phyloP scores from a whole-genome alignment of 2,797 vertebrate species.

The Cyclura pinguis region DNA sequence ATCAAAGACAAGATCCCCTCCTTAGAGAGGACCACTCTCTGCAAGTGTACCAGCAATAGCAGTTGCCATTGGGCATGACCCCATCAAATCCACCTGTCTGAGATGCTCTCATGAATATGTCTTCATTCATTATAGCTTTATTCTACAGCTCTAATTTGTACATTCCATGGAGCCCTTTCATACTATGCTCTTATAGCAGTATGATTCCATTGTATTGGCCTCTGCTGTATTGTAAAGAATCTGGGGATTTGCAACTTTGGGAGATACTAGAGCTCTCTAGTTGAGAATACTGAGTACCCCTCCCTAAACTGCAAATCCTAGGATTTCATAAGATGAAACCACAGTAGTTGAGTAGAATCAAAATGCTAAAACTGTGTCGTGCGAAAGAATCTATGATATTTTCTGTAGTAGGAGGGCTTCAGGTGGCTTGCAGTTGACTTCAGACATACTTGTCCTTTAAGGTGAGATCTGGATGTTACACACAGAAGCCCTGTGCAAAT shows the following conservation, averaged over 20 bases:
- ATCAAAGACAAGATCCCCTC: too few relatives aligned
- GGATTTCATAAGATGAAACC: too few relatives aligned
- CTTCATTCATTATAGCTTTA: background rate
- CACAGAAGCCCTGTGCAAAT: constrained; percentile 22
- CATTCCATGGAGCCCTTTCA: background rate
- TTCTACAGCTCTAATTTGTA: background rate
- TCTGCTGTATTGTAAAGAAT: too few relatives aligned
- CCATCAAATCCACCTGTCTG: background rate
- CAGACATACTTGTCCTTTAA: constrained; percentile 38
- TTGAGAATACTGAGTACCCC: too few relatives aligned
- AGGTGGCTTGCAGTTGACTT: background rate
- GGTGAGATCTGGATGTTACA: accelerated
- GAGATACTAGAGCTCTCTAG: too few relatives aligned
- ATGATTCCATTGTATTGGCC: too few relatives aligned
- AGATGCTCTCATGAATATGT: background rate
- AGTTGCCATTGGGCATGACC: background rate
- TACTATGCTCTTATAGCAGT: too few relatives aligned
- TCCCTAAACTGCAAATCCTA: too few relatives aligned
- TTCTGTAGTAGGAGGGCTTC: constrained; percentile 24
- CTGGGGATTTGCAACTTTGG: too few relatives aligned
- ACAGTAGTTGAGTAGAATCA: too few relatives aligned
- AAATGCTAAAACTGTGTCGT: too few relatives aligned
- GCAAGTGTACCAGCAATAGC: background rate
- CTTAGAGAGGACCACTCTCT: too few relatives aligned
- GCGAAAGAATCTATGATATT: background rate